Percentiles rank a stretch among this genome's conserved stretches.
Evolutionary conservation across 2,113 vertebrate species (phyloP).

Genomic region (Rhagologus leucostigma): DNA sequence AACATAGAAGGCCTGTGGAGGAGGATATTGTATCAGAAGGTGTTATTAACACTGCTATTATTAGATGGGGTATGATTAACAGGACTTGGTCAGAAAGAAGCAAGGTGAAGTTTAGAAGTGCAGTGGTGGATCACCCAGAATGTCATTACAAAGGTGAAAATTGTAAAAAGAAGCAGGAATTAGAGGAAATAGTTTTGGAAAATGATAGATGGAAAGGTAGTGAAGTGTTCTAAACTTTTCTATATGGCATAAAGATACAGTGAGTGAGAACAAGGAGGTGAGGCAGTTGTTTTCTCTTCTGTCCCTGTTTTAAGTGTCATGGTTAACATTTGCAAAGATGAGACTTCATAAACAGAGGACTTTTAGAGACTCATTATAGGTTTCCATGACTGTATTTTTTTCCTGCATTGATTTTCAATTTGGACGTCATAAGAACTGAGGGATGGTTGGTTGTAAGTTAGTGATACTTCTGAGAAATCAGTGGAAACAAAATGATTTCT

Average conservation of each 20-base stretch:
- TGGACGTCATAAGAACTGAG: neutral
- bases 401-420: neutral
- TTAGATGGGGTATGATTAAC: constrained; percentile 73
- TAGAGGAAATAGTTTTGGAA: neutral
- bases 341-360: neutral
- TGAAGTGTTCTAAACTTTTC: neutral
- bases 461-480: neutral
- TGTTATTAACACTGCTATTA: constrained; percentile 72
- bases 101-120: constrained; percentile 66
- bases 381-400: neutral
- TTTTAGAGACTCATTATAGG: neutral
- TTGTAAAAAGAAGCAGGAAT: constrained; percentile 6
- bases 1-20: constrained; percentile 63
- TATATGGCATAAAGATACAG: neutral
- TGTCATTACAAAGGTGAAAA: constrained; percentile 65
- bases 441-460: neutral
- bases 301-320: neutral
- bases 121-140: constrained; percentile 58
- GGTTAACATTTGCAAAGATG: neutral
- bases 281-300: neutral
- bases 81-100: constrained; percentile 58
- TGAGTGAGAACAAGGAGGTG: neutral
- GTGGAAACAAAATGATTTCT: neutral
- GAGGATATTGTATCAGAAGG: constrained; percentile 60
- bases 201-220: neutral